A percentile compares a stretch with the other conserved stretches of the same genome.
phyloP scores from a whole-genome alignment of 2,113 vertebrate genomes.

The Toxostoma redivivum region DNA sequence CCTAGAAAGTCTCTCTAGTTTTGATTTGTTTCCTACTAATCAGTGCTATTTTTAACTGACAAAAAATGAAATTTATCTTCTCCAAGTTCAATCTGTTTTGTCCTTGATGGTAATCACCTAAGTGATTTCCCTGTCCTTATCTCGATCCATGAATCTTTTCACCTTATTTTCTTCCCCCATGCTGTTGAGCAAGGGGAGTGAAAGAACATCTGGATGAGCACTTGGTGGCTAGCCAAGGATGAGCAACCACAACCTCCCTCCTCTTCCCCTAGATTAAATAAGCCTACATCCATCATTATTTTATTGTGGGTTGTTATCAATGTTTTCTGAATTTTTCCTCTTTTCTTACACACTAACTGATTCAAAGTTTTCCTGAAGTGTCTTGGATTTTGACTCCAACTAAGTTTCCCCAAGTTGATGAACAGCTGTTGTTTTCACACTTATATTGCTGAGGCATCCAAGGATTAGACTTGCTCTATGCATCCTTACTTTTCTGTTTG shows the following conservation, averaged over 20 bases:
- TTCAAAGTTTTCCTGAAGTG: neutral
- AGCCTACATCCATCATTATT: neutral
- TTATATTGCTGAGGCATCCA: neutral
- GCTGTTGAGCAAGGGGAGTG: neutral
- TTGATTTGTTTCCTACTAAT: neutral
- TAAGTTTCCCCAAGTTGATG: neutral
- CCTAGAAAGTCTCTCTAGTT: neutral
- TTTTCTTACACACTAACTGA: neutral
- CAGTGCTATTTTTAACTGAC: neutral
- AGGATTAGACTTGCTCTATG: neutral
- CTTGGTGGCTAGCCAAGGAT: neutral
- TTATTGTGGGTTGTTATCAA: neutral
- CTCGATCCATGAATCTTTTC: fast-evolving
- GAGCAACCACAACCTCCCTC: neutral
- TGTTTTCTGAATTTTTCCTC: neutral
- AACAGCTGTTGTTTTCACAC: neutral
- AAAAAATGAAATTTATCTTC: neutral
- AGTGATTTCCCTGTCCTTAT: neutral
- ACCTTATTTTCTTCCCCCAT: neutral
- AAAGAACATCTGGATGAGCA: neutral
- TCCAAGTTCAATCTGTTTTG: neutral
- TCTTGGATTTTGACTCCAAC: neutral
- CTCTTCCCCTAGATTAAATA: neutral
- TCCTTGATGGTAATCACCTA: neutral
- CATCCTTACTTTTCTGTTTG: neutral